Conservation (phyloP, 2,113 vertebrate genomes). For the Anguilla japonica region DNA sequence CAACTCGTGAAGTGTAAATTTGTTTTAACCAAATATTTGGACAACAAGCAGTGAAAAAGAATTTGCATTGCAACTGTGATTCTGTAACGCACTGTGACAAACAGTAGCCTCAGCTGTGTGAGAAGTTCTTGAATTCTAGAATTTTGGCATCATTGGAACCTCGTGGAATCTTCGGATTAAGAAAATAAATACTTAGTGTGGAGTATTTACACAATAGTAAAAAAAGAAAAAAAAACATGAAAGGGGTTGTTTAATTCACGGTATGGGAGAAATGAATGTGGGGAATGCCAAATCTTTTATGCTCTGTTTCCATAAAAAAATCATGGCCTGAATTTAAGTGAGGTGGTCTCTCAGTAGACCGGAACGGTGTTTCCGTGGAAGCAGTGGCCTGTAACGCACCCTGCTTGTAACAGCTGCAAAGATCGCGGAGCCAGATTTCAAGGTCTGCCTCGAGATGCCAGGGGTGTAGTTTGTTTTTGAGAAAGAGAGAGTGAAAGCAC, state of each 20-base stretch:
- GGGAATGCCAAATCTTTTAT: background rate
- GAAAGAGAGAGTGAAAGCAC: background rate
- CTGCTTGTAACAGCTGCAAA: slow-evolving; percentile 17
- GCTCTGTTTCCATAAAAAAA: background rate
- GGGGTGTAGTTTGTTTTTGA: background rate
- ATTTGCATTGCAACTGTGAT: background rate
- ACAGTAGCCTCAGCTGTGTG: background rate
- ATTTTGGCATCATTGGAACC: background rate
- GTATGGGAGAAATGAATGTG: background rate
- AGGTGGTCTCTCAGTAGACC: background rate
- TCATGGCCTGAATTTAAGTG: background rate
- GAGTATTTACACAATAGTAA: background rate
- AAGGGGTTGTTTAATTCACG: background rate
- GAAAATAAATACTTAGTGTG: background rate
- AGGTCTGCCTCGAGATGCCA: background rate
- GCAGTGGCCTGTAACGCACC: background rate
- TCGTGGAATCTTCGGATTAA: background rate
- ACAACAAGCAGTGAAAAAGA: background rate
- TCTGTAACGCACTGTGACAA: background rate
- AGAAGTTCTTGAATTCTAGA: background rate
- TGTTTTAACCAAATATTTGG: background rate
- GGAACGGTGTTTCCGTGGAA: background rate
- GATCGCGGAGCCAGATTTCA: background rate
- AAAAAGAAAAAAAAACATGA: background rate
- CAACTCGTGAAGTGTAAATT: background rate